Base-by-base conservation (phyloP, 2,888 invertebrate species). In the Leptopilina myrica region DNA sequence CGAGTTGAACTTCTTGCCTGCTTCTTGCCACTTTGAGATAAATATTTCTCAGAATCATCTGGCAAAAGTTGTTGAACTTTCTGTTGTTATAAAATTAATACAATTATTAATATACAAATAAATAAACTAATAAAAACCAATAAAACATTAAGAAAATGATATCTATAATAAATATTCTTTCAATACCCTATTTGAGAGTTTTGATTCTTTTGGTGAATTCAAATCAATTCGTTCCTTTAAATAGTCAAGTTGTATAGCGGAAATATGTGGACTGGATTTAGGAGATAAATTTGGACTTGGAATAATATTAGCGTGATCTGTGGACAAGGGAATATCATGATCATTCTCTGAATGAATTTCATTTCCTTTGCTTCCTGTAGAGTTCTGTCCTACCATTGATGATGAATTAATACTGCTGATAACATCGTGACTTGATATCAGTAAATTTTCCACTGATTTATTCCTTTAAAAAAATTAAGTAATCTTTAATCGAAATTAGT, bases 381-480 rank as follows among this genome's bases (percentile, higher is more conserved):
- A 87, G 53, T 91, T 92, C 83, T 93, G 93, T 85, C 92, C 92
- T 81, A 92, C 89, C 82, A 94, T 93, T 33, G 93, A 93, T 78
- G 94, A 92, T 0, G 94, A 94, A 86, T 94, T 94, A 86, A 94
- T 94, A 88, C 94, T 94, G 90, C 93, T 94, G 80, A 95, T 94
- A 81, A 94, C 94, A 92, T 95, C 95, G 88, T 94, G 95, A 79
- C 95, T 94, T 83, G 94, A 94, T 89, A 73, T 73, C 73, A 73
- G n/a, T 33, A 73, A 49, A 26, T 73, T 73, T 56, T 73, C 73
- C 56, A 73, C 73, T 3, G 73, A 73, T 14, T 53, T 73, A 53
- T 73, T 73, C 73, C 73, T 73, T 33, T 26, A n/a, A 12, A 73
- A 73, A 56, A 56, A n/a, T 56, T 9, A n/a, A 73, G 3, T 14